Percentiles rank a stretch among this genome's conserved stretches.
Conservation (phyloP, 2,888 invertebrate species). For the Lasioglossum calceatum region DNA sequence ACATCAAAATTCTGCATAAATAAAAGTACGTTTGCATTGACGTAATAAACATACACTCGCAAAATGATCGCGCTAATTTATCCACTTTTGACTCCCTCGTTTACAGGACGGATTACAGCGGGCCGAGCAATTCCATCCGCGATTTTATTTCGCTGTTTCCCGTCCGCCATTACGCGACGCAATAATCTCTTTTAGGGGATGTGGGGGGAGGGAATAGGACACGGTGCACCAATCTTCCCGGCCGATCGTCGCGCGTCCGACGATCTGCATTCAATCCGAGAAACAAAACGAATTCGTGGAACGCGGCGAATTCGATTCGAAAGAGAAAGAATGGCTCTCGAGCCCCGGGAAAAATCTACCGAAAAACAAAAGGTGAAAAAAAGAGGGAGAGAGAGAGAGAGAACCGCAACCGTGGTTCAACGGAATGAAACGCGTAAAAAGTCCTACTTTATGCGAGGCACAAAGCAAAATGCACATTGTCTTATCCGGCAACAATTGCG, state of each 20-base stretch:
- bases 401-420: neutral
- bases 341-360: neutral
- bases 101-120: neutral
- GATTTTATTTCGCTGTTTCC: slow-evolving; percentile 8
- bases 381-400: neutral
- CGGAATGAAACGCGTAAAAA: slow-evolving; percentile 30
- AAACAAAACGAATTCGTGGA: slow-evolving; percentile 30
- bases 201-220: slow-evolving; percentile 3
- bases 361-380: neutral
- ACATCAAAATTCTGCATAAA: no score
- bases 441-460: slow-evolving; percentile 26
- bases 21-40: no score
- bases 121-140: neutral
- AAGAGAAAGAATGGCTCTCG: neutral
- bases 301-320: slow-evolving; percentile 29
- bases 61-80: neutral
- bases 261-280: slow-evolving; percentile 37
- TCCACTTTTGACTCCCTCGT: neutral
- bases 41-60: no score
- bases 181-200: slow-evolving; percentile 23
- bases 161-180: neutral
- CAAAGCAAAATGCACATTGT: slow-evolving; percentile 39
- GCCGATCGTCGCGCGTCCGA: slow-evolving; percentile 20
- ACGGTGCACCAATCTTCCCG: slow-evolving; percentile 39
- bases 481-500: slow-evolving; percentile 22